phyloP scores from a whole-genome alignment of 2,113 vertebrate genomes.

The Hemichromis elongatus region DNA sequence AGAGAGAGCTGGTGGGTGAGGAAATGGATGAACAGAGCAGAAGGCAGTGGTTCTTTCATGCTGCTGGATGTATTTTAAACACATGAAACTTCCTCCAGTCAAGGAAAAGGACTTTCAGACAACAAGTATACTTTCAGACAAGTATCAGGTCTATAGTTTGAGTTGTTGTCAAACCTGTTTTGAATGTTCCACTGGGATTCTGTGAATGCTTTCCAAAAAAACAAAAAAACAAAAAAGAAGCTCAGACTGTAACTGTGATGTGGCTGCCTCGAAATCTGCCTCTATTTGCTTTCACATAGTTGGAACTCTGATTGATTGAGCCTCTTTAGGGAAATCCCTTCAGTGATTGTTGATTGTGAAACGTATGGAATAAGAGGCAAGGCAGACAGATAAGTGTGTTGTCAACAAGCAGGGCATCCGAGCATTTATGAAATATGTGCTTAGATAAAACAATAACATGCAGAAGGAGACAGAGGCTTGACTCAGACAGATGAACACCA shows the following conservation, averaged over 20 bases:
- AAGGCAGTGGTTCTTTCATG: constrained; percentile 14
- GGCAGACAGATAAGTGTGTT: not conserved
- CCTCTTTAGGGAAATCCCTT: not conserved
- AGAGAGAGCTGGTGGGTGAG: not conserved
- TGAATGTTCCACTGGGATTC: not conserved
- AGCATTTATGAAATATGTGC: not conserved
- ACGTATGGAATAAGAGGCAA: not conserved
- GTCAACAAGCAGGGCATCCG: not conserved
- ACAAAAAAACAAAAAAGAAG: not conserved
- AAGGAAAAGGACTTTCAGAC: not conserved
- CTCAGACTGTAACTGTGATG: not conserved
- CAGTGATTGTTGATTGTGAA: not conserved
- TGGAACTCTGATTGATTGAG: not conserved
- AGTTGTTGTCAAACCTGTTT: not conserved
- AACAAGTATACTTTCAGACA: not conserved
- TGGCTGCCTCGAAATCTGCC: not conserved
- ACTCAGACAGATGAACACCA: constrained; percentile 12
- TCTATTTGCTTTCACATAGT: not conserved
- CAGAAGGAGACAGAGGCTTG: not conserved
- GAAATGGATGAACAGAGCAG: constrained; percentile 5
- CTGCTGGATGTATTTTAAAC: not conserved
- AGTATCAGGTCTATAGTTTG: not conserved
- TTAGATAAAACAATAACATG: not conserved
- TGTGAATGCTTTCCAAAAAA: constrained; percentile 1
- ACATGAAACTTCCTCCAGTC: not conserved